Evolutionary conservation across 2,113 vertebrate species (phyloP).

Genomic region (Hylia prasina): DNA sequence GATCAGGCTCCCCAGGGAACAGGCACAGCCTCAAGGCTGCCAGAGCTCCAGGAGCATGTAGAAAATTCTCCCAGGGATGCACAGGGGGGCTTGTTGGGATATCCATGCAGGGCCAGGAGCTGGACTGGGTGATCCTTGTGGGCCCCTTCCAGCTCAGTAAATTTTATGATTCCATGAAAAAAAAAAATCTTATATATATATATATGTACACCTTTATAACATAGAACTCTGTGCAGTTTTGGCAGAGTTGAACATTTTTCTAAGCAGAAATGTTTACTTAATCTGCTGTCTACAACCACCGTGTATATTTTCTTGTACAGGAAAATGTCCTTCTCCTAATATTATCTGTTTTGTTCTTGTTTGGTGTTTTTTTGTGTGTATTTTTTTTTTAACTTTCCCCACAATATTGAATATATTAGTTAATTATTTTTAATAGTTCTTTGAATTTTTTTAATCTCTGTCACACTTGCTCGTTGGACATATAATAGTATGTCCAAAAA

Average conservation of each 20-base stretch:
- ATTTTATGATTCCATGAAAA: neutral
- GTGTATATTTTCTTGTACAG: neutral
- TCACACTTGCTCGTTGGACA: neutral
- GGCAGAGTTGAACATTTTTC: neutral
- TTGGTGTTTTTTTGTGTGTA: no score
- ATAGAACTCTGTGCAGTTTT: neutral
- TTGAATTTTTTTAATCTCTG: neutral
- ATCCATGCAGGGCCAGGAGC: no score
- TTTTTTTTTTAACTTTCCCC: neutral
- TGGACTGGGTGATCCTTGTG: neutral
- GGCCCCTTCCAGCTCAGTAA: neutral
- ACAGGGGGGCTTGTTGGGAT: neutral
- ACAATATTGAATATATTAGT: neutral
- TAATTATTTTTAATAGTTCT: neutral
- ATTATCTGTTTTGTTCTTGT: neutral
- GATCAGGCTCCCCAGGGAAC: neutral
- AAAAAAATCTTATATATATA: no score
- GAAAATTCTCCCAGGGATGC: neutral
- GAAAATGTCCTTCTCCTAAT: neutral
- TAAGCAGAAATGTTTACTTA: neutral
- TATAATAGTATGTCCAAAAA: neutral
- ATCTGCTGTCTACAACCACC: neutral
- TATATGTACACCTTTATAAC: neutral
- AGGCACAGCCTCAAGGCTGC: no score
- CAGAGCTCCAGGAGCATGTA: neutral